Evolutionary conservation across 1,140 invertebrate genomes (phyloP), one percentile per base, ranked within the genome.

Genomic region (Achatina immaculata): DNA sequence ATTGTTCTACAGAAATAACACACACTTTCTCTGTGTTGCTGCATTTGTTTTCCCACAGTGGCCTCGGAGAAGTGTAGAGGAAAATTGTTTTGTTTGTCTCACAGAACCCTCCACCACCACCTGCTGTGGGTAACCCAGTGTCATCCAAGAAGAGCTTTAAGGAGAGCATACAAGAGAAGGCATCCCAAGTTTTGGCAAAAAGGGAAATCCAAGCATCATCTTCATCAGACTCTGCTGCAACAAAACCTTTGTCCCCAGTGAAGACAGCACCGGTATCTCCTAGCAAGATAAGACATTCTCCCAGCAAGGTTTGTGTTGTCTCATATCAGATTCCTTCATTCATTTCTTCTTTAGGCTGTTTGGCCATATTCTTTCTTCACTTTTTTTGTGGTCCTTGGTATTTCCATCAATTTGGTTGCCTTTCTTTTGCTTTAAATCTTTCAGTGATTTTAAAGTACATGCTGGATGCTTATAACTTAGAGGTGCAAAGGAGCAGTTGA

Each of bases 141-240:
- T 85, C 84, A 6, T 82, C 86, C 40, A 81, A 78, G 43, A 87
- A 88, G 75, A 83, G 82, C 58, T 85, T 88, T 9, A 85, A 84
- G 51, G 87, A 88, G 1, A 78, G 83, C 72, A 85, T 88, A 28
- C 34, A 83, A 48, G 85, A 88, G 80, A 85, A 81, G 38, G 85
- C 85, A 51, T 71, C 65, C 28, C 79, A 85, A 65, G 77, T 86
- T 51, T 69, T 34, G 38, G 28, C 58, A 24, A 78, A 38, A n/a
- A 78, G 7, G 31, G 76, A 40, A n/a, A 40, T 68, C 7, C 6
- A 65, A 3, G 24, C 28, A 4, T 28, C 36, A n/a, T 34, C 36
- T 45, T 72, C 69, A 9, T n/a, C 43, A 1, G 16, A 2, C 38
- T 45, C n/a, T 40, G n/a, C 73, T 2, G 16, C 36, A 45, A 45